phyloP scores from a whole-genome alignment of 53 echinoderm and acorn worm species.

The Paracentrotus lividus region DNA sequence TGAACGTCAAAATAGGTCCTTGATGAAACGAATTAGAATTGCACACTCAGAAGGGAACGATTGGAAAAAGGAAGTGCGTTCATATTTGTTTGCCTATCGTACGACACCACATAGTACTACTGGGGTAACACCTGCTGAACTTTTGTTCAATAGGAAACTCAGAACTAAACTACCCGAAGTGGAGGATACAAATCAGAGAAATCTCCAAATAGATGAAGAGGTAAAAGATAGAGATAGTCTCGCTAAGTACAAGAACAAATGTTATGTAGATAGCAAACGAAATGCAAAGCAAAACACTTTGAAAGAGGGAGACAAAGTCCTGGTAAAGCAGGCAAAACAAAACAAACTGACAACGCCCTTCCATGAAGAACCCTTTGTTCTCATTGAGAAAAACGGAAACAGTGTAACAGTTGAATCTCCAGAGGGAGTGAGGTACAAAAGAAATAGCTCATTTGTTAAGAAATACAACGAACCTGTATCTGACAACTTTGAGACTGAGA shows the following conservation, averaged over 20 bases:
- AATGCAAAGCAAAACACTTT: conserved; percentile 67
- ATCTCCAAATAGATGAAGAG: conserved; percentile 36
- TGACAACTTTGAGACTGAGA: no score
- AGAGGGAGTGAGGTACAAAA: no score
- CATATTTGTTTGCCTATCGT: conserved; percentile 63
- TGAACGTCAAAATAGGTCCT: conserved; percentile 74
- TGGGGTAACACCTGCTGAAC: conserved; percentile 72
- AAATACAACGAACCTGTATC: no score
- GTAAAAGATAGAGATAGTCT: conserved; percentile 59
- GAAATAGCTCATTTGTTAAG: no score
- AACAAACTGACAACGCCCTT: conserved; percentile 76
- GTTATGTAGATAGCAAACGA: conserved; percentile 68
- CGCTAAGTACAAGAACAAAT: conserved; percentile 68
- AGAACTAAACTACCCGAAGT: conserved; percentile 71
- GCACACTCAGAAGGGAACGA: conserved; percentile 73
- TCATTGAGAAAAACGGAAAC: conserved; percentile 35
- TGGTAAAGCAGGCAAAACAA: conserved; percentile 60
- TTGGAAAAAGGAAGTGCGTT: conserved; percentile 67
- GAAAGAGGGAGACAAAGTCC: conserved; percentile 67
- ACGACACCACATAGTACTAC: conserved; percentile 62
- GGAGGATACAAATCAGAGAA: no score
- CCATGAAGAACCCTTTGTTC: conserved; percentile 68
- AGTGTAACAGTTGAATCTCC: no score
- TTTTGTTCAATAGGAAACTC: conserved; percentile 73
- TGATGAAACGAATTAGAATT: conserved; percentile 71